Conservation (phyloP, 2,888 invertebrate species). For the Eustalomyia histrio region DNA sequence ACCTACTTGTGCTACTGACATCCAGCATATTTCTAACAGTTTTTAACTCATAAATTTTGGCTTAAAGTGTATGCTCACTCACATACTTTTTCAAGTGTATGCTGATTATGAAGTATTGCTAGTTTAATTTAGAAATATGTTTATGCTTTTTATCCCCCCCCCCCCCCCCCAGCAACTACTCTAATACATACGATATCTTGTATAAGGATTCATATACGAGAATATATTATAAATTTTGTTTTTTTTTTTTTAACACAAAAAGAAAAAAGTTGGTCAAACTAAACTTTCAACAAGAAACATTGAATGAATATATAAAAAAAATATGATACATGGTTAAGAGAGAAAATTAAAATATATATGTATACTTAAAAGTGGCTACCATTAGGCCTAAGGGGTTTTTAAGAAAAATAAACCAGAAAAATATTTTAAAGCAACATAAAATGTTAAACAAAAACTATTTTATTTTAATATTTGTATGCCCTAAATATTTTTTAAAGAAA, state of each 20-base stretch:
- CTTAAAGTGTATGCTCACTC: slow-evolving; percentile 22
- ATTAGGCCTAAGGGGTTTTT: slow-evolving; percentile 29
- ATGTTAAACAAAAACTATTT: too few relatives aligned
- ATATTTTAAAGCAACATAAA: too few relatives aligned
- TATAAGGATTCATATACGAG: slow-evolving; percentile 3
- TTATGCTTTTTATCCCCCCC: slow-evolving; percentile 8
- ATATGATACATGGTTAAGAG: background rate
- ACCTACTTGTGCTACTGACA: slow-evolving; percentile 47
- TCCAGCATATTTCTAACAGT: slow-evolving; percentile 18
- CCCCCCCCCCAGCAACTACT: background rate
- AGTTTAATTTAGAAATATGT: slow-evolving; percentile 36
- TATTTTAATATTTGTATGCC: too few relatives aligned
- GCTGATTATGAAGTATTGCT: slow-evolving; percentile 40
- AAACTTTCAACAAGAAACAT: slow-evolving; percentile 23
- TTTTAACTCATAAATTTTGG: slow-evolving; percentile 46
- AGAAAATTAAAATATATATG: background rate
- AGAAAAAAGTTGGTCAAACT: slow-evolving; percentile 44
- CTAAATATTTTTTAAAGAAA: too few relatives aligned
- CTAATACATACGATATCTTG: background rate
- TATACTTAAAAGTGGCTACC: slow-evolving; percentile 41
- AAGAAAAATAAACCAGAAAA: too few relatives aligned
- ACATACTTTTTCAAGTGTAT: slow-evolving; percentile 3
- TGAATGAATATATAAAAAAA: background rate
- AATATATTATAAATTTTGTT: background rate
- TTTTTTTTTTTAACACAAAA: slow-evolving; percentile 4